Evolutionary conservation across 2,797 vertebrate genomes (phyloP), one percentile per base, ranked within the genome.

Genomic region (Semaprochilodus insignis): DNA sequence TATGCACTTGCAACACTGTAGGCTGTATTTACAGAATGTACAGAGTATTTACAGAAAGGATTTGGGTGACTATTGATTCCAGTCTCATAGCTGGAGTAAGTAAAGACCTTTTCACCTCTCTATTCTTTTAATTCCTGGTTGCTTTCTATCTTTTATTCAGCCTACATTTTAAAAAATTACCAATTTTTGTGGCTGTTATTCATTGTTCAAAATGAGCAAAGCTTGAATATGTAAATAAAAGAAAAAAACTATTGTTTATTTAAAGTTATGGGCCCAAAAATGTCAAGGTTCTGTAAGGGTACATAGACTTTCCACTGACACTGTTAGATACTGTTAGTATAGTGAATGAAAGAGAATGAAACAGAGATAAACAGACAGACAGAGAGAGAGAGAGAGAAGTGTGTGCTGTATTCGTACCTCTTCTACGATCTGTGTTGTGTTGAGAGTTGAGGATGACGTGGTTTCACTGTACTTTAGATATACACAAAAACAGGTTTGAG

Each of bases 341-440:
- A 69, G 70, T 48, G 52, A 80, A 70, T 27, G n/a, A 25, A 81
- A 55, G n/a, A 2, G 23, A 7, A 14, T 2, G 52, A 54, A 14
- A 17, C 4, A 55, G 52, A 4, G 15, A 19, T 15, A 55, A 3
- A 55, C 2, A 52, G 51, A 52, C 6, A 52, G 52, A 54, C 14
- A 57, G 17, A 54, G 0, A 2, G 6, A 27, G 71, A 54, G 69
- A 14, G 19, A 83, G 57, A 71, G 69, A 60, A 7, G 14, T 14
- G 11, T n/a, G 55, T 19, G 6, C 40, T 52, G 16, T 27, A 83
- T 4, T 62, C 72, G 21, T 92, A 95, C 94, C 93, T 91, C 71
- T 23, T 91, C 86, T 82, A 74, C 60, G 72, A 89, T 85, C 60
- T 89, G 88, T 83, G 85, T 83, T 16, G 81, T 48, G 59, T 75